Evolutionary conservation across 2,888 invertebrate species (phyloP).

Genomic region (Branchellion lobata): DNA sequence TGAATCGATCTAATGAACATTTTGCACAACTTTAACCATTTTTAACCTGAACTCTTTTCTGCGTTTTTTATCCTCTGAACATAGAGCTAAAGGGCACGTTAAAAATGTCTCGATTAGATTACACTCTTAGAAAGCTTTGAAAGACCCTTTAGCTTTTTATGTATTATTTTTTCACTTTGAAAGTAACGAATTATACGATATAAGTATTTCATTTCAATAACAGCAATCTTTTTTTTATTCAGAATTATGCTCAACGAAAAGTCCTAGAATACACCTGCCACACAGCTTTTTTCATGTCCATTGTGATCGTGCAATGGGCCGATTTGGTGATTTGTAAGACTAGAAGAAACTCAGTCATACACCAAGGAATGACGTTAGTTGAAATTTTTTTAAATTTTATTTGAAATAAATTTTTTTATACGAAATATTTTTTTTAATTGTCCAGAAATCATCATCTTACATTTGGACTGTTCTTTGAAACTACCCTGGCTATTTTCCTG

Average conservation of each 20-base stretch:
- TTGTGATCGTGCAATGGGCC: constrained; percentile 55
- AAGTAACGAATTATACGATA: too few relatives aligned
- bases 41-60: too few relatives aligned
- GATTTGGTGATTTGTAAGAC: constrained; percentile 54
- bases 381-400: background rate
- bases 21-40: too few relatives aligned
- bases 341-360: constrained; percentile 54
- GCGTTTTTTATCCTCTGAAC: too few relatives aligned
- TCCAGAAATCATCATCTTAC: constrained; percentile 62
- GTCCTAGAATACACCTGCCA: constrained; percentile 54
- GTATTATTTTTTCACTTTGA: too few relatives aligned
- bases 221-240: constrained; percentile 4
- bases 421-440: constrained; percentile 9
- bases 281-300: constrained; percentile 55
- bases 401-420: background rate
- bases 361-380: constrained; percentile 54
- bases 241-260: constrained; percentile 62
- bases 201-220: background rate
- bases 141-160: too few relatives aligned
- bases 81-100: too few relatives aligned
- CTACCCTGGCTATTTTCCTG: constrained; percentile 61
- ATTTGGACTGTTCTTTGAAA: constrained; percentile 63
- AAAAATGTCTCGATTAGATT: too few relatives aligned
- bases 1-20: too few relatives aligned
- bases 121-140: too few relatives aligned